Percentiles rank a stretch among this genome's conserved stretches.
phyloP scores from a whole-genome alignment of 2,113 vertebrate genomes.

The Chlorocebus sabaeus region DNA sequence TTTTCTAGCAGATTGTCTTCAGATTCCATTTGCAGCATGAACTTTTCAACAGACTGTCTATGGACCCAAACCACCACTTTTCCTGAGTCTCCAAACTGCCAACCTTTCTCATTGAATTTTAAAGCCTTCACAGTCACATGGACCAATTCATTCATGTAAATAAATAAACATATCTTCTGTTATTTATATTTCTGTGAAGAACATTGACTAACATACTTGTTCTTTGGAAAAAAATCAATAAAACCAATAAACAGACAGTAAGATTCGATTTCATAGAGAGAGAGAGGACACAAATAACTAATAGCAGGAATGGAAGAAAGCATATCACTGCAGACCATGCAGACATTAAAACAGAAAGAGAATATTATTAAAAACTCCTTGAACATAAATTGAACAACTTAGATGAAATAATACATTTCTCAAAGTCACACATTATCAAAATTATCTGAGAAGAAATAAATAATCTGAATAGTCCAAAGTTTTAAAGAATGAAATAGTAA shows the following conservation, averaged over 20 bases:
- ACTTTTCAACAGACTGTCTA: neutral
- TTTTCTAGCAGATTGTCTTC: neutral
- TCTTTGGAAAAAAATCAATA: neutral
- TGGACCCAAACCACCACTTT: neutral
- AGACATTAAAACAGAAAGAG: neutral
- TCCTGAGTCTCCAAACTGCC: neutral
- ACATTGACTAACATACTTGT: neutral
- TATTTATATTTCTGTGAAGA: neutral
- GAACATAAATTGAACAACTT: neutral
- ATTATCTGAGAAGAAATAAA: neutral
- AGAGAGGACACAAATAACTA: neutral
- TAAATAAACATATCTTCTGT: neutral
- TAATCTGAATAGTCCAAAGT: neutral
- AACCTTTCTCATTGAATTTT: neutral
- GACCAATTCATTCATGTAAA: neutral
- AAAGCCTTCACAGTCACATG: neutral
- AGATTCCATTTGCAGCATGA: neutral
- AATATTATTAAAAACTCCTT: neutral
- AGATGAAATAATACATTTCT: neutral
- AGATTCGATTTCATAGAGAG: neutral
- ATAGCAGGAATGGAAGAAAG: neutral
- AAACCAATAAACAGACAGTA: neutral
- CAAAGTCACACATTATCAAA: neutral
- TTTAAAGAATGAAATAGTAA: neutral
- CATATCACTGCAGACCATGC: neutral